Percentiles rank a stretch among this genome's conserved stretches.
Conservation (phyloP, 2,113 vertebrate species). For the Merops nubicus region DNA sequence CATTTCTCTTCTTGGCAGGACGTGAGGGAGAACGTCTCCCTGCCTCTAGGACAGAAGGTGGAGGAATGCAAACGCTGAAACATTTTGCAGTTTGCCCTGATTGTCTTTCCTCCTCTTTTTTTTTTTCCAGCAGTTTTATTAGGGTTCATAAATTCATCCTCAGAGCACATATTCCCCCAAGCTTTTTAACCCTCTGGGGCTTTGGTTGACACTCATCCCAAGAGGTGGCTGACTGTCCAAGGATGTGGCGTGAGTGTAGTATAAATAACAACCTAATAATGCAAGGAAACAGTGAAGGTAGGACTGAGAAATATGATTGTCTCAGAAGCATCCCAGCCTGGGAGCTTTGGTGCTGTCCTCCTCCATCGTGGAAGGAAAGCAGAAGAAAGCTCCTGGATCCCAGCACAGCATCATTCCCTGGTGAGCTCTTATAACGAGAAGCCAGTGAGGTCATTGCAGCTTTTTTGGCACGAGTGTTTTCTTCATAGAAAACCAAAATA, state of each 20-base stretch:
- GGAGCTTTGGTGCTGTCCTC: neutral
- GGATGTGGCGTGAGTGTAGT: neutral
- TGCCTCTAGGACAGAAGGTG: neutral
- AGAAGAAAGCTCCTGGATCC: neutral
- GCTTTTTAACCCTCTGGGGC: neutral
- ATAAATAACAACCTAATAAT: neutral
- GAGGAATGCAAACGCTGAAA: neutral
- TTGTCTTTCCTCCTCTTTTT: constrained; percentile 21
- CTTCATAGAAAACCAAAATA: neutral
- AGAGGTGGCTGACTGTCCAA: neutral
- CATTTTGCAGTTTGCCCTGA: neutral
- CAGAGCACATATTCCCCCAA: neutral
- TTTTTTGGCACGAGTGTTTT: neutral
- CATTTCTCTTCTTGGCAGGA: constrained; percentile 59
- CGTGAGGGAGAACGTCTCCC: neutral
- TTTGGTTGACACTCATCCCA: fast-evolving
- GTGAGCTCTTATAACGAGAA: neutral
- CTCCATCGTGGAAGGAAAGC: neutral
- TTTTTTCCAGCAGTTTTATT: neutral
- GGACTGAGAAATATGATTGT: neutral
- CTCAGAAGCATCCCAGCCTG: neutral
- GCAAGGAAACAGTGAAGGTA: neutral
- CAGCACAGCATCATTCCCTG: neutral
- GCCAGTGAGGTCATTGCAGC: neutral
- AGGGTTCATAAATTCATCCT: neutral